Percentiles rank a stretch among this genome's conserved stretches.
Conservation (phyloP, 2,888 invertebrate species). For the Cremastinae sp. region DNA sequence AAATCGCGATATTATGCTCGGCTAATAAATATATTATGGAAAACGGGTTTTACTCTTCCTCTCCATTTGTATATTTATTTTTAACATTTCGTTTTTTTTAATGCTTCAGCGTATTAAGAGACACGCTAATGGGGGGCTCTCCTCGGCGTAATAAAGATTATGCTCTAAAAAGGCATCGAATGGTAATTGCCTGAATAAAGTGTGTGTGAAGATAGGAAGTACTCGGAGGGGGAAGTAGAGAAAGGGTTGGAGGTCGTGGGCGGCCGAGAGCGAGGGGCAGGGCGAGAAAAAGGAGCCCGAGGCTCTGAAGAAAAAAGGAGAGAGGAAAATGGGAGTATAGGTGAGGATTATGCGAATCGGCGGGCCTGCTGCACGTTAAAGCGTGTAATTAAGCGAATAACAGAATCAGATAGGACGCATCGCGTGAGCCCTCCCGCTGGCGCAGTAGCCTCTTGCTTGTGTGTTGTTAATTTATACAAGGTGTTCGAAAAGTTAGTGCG, state of each 20-base stretch:
- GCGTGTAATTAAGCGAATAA: constrained; percentile 78
- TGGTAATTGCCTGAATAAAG: constrained; percentile 63
- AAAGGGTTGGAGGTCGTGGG: constrained; percentile 63
- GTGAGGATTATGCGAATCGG: constrained; percentile 74
- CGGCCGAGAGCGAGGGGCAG: constrained; percentile 31
- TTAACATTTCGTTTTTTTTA: too few relatives aligned
- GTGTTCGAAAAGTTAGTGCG: too few relatives aligned
- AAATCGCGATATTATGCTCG: too few relatives aligned
- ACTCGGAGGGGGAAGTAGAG: constrained; percentile 41
- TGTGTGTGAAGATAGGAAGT: constrained; percentile 37
- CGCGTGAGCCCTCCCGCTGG: constrained; percentile 71
- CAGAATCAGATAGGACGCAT: constrained; percentile 77
- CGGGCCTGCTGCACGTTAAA: constrained; percentile 72
- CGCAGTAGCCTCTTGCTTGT: constrained; percentile 53
- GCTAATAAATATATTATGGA: too few relatives aligned
- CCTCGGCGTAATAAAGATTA: constrained; percentile 50
- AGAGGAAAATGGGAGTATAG: constrained; percentile 68
- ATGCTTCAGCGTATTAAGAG: not conserved
- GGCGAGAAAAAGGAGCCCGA: constrained; percentile 58
- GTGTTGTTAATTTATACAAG: not conserved
- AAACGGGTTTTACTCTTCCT: too few relatives aligned
- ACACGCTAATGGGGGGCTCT: constrained; percentile 28
- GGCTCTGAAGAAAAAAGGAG: constrained; percentile 58
- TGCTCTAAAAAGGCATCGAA: constrained; percentile 42
- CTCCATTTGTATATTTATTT: too few relatives aligned